These are phyloP conservation scores for Noctilio leporinus DNA, from an alignment of 2,113 vertebrate species.

Conservation along the genomic window DNA sequence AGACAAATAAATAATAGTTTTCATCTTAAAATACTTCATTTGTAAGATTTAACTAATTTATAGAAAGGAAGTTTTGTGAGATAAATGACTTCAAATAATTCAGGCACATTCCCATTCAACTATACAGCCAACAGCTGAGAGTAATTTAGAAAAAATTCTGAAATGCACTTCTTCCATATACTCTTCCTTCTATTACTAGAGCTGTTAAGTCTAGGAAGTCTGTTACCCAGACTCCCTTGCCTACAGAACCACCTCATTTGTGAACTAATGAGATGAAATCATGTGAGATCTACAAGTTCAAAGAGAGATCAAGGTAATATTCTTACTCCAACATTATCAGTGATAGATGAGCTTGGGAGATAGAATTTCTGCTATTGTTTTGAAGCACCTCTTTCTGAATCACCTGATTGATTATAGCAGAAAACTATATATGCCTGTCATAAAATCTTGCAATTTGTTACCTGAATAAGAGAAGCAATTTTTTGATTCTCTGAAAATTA, in stretches of 20 bases:
- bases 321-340: not conserved
- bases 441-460: not conserved
- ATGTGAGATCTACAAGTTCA: not conserved
- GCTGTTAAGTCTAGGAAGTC: not conserved
- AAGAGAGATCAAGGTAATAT: not conserved
- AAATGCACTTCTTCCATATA: not conserved
- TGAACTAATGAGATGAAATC: not conserved
- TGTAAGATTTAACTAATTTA: not conserved
- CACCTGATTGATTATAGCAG: not conserved
- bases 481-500: not conserved
- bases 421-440: rapidly evolving
- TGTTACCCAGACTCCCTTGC: not conserved
- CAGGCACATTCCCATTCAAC: not conserved
- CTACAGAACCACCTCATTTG: not conserved
- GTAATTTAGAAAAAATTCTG: not conserved
- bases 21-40: not conserved
- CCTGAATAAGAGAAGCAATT: not conserved
- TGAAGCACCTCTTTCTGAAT: not conserved
- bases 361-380: not conserved
- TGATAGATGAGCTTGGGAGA: not conserved
- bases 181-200: not conserved
- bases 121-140: not conserved
- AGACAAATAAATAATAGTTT: not conserved
- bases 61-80: not conserved
- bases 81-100: not conserved